These are phyloP conservation scores for Zoanthus gigantus DNA, from an alignment of 92 coral and sea anemone genomes.

Conservation along the genomic window DNA sequence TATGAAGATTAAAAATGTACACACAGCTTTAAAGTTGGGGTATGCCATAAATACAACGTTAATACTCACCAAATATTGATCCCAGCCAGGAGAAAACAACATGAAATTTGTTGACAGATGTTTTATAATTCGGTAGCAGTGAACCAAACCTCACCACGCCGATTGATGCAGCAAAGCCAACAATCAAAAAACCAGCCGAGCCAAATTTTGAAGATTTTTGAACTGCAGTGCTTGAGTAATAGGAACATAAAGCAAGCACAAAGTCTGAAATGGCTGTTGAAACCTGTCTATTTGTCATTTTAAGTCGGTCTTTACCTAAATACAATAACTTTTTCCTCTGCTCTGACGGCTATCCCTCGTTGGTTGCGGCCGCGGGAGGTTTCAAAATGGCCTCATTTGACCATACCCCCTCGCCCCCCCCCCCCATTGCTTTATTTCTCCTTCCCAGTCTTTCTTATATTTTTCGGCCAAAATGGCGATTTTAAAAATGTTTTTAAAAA, in stretches of 20 bases:
- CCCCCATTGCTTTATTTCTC: neutral
- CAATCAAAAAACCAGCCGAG: constrained; percentile 70
- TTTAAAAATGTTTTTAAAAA: too few species aligned
- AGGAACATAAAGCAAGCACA: constrained; percentile 76
- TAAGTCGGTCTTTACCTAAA: too few species aligned
- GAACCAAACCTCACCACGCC: constrained; percentile 85
- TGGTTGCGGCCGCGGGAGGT: too few species aligned
- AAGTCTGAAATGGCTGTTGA: constrained; percentile 95
- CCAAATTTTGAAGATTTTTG: constrained; percentile 61
- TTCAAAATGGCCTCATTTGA: too few species aligned
- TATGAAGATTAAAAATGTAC: neutral
- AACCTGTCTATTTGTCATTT: constrained; percentile 40
- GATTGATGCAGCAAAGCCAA: constrained; percentile 83
- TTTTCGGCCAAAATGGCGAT: neutral
- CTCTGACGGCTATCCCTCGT: too few species aligned
- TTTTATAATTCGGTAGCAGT: constrained; percentile 67
- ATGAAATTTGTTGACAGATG: constrained; percentile 72
- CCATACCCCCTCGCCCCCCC: too few species aligned
- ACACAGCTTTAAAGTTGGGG: neutral
- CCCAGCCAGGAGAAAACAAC: constrained; percentile 80
- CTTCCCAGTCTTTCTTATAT: neutral
- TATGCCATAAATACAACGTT: neutral
- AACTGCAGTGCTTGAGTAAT: constrained; percentile 65
- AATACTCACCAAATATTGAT: constrained; percentile 79
- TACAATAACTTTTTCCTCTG: too few species aligned